phyloP scores from a whole-genome alignment of 2,797 vertebrate species.

The Synaphobranchus kaupii region DNA sequence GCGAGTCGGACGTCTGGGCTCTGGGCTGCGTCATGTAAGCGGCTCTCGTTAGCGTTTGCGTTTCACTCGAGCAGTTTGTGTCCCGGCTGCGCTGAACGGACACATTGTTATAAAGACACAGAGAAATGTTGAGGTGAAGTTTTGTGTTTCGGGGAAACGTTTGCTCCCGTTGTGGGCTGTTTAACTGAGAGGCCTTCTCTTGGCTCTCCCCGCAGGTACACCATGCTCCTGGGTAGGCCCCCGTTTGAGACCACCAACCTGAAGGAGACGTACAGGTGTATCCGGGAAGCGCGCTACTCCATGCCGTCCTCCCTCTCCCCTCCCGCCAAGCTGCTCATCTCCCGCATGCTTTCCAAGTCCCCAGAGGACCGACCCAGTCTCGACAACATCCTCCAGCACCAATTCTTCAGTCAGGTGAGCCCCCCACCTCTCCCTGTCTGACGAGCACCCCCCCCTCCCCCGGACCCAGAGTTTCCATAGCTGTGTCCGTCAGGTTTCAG shows the following conservation, averaged over 20 bases:
- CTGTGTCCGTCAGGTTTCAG: neutral
- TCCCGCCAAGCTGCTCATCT: conserved; percentile 89
- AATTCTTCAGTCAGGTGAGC: conserved; percentile 92
- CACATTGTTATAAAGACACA: neutral
- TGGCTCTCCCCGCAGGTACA: conserved; percentile 79
- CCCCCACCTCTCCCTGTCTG: too few relatives aligned
- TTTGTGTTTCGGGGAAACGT: neutral
- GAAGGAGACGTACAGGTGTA: conserved; percentile 95
- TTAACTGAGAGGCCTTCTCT: neutral
- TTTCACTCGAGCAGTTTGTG: too few relatives aligned
- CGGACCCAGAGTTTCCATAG: neutral
- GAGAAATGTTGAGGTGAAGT: neutral
- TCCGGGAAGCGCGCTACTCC: conserved; percentile 91
- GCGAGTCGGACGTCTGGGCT: conserved; percentile 98
- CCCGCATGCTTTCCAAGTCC: conserved; percentile 88
- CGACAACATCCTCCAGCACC: conserved; percentile 90
- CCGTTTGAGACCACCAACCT: conserved; percentile 98
- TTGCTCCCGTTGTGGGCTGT: neutral
- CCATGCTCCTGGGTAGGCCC: conserved; percentile 93
- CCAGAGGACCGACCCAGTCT: conserved; percentile 89
- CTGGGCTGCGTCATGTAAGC: conserved; percentile 99
- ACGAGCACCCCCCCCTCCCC: neutral
- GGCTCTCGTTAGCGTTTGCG: neutral
- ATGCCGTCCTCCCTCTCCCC: conserved; percentile 87
- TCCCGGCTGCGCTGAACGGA: neutral